These are phyloP conservation scores for Platalea minor DNA, from an alignment of 2,797 vertebrate species.

Conservation along the genomic window DNA sequence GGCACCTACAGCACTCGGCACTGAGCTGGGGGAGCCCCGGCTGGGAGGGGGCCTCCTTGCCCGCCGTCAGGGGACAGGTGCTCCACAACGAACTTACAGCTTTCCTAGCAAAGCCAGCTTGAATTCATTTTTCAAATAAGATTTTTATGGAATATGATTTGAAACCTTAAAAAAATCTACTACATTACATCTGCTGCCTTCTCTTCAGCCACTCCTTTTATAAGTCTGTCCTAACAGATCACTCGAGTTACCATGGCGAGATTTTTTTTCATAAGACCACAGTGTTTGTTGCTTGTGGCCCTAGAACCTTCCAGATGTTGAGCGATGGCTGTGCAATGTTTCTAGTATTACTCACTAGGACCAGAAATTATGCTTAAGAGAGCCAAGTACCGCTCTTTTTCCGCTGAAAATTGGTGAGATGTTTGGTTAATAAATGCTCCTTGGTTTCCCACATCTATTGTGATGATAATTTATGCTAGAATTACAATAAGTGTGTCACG, in stretches of 20 bases:
- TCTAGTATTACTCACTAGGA: not conserved
- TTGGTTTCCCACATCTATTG: not conserved
- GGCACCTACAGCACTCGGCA: not conserved
- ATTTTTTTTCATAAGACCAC: not conserved
- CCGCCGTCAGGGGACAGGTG: accelerated
- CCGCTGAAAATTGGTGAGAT: not conserved
- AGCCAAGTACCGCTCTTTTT: not conserved
- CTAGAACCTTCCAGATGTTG: not conserved
- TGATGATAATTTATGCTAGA: not conserved
- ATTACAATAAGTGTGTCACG: not conserved
- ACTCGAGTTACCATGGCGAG: not conserved
- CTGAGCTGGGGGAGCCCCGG: accelerated
- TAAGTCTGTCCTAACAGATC: not conserved
- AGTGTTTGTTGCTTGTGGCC: not conserved
- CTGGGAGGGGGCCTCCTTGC: not conserved
- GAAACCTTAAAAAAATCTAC: not conserved
- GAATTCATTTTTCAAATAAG: not conserved
- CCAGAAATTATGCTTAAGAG: not conserved
- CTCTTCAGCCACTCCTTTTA: not conserved
- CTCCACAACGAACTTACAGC: not conserved
- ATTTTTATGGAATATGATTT: not conserved
- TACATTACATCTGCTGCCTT: not conserved
- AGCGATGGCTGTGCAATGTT: not conserved
- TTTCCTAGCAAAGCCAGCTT: not conserved
- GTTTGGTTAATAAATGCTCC: not conserved